Base-by-base conservation (phyloP, 2,797 vertebrate species). In the Periophthalmus magnuspinnatus region DNA sequence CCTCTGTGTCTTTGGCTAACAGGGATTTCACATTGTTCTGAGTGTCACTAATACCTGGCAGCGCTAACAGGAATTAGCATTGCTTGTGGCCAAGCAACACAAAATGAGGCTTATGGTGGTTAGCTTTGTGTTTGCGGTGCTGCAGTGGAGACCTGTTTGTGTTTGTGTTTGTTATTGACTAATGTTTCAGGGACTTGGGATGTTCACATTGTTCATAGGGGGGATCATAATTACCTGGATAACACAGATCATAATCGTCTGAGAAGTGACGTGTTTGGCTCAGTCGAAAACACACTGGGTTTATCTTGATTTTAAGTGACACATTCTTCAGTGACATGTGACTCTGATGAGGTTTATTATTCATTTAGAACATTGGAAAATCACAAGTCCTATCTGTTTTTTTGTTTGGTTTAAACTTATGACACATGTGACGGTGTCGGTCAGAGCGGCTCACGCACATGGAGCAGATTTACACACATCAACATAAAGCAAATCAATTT, bases 1-100 rank as follows among this genome's bases (percentile, higher is more conserved):
- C 77, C 76, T 67, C 74, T 76, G 78, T 78, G 84, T 75, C 79
- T 65, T 84, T 84, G 45, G 66, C 86, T 82, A 77, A 76, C 69
- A 9, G 77, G 82, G 88, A 88, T 88, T 91, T 88, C 78, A 69
- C 80, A 89, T 88, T 87, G 86, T 88, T 89, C 76, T 82, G 72
- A 24, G 68, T 85, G 82, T 88, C 88, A 85, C 80, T 84, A 86
- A 89, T 85, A 91, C 87, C 84, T 85, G 83, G 79, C 82, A 88
- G 76, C 60, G 32, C 77, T 83, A 72, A 74, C 73, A 50, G 79
- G 83, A 84, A 88, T 88, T 79, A 89, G 77, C 76, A 81, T 81
- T 74, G 74, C 76, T 86, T 77, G 67, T 80, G 82, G 75, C 77
- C 82, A 78, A 77, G 82, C 71, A 84, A 85, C 68, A 77, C 75